Percentiles rank a stretch among this genome's conserved stretches.
phyloP scores from a whole-genome alignment of 2,888 invertebrate species.

The Thalpophila matura region DNA sequence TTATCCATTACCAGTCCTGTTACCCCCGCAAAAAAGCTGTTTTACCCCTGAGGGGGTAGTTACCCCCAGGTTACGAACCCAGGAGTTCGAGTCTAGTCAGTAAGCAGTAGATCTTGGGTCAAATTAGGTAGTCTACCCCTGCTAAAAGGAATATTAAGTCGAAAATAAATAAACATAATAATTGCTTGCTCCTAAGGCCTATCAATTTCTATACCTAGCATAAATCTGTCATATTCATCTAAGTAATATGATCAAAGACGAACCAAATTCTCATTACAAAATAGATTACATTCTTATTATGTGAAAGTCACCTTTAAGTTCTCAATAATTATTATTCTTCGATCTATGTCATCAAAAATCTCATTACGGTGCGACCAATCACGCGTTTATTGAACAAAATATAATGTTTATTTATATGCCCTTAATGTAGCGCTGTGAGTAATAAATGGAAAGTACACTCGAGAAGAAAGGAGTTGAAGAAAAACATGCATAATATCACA shows the following conservation, averaged over 20 bases:
- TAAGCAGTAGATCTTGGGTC: too few species aligned
- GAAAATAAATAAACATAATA: too few species aligned
- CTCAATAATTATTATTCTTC: slow-evolving; percentile 14
- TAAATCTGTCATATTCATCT: not conserved
- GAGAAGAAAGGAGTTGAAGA: not conserved
- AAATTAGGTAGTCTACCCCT: too few species aligned
- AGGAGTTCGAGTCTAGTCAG: too few species aligned
- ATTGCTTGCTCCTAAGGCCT: not conserved
- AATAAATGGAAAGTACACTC: slow-evolving; percentile 10
- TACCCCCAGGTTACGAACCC: too few species aligned
- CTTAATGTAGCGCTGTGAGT: not conserved
- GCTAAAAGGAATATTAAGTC: too few species aligned
- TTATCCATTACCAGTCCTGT: too few species aligned
- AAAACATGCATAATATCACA: too few species aligned
- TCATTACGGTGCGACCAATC: not conserved
- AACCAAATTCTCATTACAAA: slow-evolving; percentile 18
- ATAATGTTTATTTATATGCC: not conserved
- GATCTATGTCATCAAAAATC: not conserved
- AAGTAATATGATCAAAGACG: slow-evolving; percentile 7
- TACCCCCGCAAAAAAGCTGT: too few species aligned
- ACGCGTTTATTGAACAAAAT: not conserved
- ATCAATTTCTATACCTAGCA: not conserved
- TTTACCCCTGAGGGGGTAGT: too few species aligned
- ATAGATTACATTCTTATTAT: slow-evolving; percentile 21
- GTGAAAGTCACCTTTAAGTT: slow-evolving; percentile 8